Conservation (phyloP, 2,113 vertebrate species). For the Felis catus region DNA sequence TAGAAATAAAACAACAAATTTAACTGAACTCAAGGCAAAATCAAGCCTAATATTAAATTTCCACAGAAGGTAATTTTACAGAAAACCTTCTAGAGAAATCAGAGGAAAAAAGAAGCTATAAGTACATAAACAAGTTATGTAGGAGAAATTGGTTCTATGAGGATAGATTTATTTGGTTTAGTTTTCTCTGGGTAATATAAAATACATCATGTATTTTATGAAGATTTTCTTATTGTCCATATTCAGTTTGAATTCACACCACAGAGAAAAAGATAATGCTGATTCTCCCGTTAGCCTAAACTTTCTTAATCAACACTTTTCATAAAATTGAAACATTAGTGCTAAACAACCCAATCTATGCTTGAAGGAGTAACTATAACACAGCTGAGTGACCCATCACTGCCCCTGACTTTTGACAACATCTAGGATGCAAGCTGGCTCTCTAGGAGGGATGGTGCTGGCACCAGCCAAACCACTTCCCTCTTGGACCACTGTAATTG, state of each 20-base stretch:
- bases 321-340: neutral
- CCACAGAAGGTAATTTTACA: constrained; percentile 15
- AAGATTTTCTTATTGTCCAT: neutral
- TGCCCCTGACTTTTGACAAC: neutral
- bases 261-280: neutral
- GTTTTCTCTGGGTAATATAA: constrained; percentile 19
- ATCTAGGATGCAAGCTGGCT: neutral
- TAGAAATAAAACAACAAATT: constrained; percentile 55
- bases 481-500: neutral
- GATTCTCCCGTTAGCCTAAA: neutral
- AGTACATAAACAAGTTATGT: constrained; percentile 36
- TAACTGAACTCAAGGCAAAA: constrained; percentile 61
- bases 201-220: neutral
- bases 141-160: constrained; percentile 16
- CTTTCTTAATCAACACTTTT: neutral
- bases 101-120: constrained; percentile 48
- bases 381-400: neutral
- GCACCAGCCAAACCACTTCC: fast-evolving
- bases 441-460: neutral
- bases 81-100: constrained; percentile 40
- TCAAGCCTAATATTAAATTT: constrained; percentile 55
- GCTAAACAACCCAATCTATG: neutral
- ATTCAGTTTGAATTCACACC: neutral
- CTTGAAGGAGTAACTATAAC: neutral
- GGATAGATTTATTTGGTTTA: constrained; percentile 53